Base-by-base conservation (phyloP, 1,140 invertebrate genomes). In the Drosophila tristis region DNA sequence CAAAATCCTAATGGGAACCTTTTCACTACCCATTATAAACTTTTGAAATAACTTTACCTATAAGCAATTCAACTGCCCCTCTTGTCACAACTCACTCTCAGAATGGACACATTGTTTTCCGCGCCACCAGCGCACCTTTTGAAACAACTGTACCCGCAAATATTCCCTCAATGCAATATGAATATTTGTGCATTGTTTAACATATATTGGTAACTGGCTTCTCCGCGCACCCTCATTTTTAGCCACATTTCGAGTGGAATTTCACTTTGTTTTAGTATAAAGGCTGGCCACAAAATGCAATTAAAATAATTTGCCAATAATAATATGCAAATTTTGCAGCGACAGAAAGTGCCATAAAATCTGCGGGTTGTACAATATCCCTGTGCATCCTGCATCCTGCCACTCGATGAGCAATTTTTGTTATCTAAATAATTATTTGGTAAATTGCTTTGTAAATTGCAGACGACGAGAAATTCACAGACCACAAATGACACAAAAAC, bases 391-490 rank as follows among this genome's bases (percentile, higher is more conserved):
- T 39, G 35, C 11, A 39, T 13, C 20, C 23, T 64, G 59, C 35
- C 20, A 65, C 43, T 49, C 23, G 43, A 63, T 60, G 58, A 63
- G 61, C 42, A 63, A 84, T 61, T 70, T 72, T 65, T 8, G 47
- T 54, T 86, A 77, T 80, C 67, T 64, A 68, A 77, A 86, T 85
- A 80, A 85, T 85, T 85, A 80, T 86, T 85, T 70, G 62, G 59
- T 73, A 80, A 84, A 85, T 84, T 73, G 80, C 62, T 61, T 81
- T 74, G 68, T 61, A 73, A 68, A 80, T 59, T 75, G 58, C 53
- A 65, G 45, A 47, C 63, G 35, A 13, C 35, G 35, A 51, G 23
- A 80, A 70, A 59, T 59, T 45, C 48, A 25, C 64, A 42, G 42
- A n/a, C 47, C 55, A 31, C 54, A 60, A 45, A 55, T 70, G 47